These are phyloP conservation scores for Pseudoips prasinana DNA, from an alignment of 2,888 invertebrate genomes.

Conservation along the genomic window DNA sequence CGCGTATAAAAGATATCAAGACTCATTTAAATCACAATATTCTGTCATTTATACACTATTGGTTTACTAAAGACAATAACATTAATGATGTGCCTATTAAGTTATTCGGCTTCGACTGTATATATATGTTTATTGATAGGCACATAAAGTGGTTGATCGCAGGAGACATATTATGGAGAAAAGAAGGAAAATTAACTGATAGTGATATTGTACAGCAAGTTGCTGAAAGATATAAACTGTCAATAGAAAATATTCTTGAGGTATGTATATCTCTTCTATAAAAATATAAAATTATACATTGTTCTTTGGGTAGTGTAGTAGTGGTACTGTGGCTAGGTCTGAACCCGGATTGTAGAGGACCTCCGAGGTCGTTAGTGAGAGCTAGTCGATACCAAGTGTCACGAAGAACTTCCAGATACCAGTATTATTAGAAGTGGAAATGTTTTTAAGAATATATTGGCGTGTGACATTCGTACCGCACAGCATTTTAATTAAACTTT, in stretches of 20 bases:
- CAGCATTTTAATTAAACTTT: too few relatives aligned
- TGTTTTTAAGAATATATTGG: too few relatives aligned
- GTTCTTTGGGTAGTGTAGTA: too few relatives aligned
- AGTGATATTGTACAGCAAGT: constrained; percentile 48
- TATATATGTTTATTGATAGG: constrained; percentile 60
- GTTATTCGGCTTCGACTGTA: constrained; percentile 57
- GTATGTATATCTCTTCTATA: constrained; percentile 40
- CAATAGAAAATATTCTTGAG: constrained; percentile 38
- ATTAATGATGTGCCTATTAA: constrained; percentile 66
- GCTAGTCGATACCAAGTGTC: too few relatives aligned
- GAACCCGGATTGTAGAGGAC: too few relatives aligned
- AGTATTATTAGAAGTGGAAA: too few relatives aligned
- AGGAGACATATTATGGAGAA: constrained; percentile 63
- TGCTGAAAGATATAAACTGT: constrained; percentile 17
- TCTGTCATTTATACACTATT: constrained; percentile 70
- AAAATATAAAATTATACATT: too few relatives aligned
- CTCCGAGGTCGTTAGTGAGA: too few relatives aligned
- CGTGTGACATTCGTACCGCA: too few relatives aligned
- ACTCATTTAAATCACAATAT: constrained; percentile 65
- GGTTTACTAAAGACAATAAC: constrained; percentile 63
- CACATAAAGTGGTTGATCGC: constrained; percentile 74
- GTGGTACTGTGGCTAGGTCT: too few relatives aligned
- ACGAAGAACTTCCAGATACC: too few relatives aligned
- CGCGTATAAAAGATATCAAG: constrained; percentile 45
- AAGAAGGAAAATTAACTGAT: constrained; percentile 48